Conservation (phyloP, 2,113 vertebrate species). For the Colaptes auratus region DNA sequence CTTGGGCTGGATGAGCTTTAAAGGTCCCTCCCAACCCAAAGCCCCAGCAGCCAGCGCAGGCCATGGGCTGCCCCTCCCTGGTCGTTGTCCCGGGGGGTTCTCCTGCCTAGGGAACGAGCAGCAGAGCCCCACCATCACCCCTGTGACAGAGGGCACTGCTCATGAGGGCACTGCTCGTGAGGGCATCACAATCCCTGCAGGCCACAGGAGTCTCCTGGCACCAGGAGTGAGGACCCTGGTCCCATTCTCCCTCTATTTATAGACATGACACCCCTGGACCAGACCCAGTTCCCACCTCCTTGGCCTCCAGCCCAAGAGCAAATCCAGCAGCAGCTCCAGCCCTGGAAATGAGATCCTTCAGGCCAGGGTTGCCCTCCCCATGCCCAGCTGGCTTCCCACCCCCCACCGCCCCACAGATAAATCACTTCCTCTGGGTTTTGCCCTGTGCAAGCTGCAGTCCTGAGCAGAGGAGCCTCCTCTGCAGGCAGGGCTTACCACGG, state of each 20-base stretch:
- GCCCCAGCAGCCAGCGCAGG: too few species aligned
- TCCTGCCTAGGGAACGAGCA: neutral
- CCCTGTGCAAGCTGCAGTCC: neutral
- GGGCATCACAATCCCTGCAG: fast-evolving
- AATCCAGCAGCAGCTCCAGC: neutral
- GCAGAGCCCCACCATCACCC: neutral
- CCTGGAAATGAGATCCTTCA: neutral
- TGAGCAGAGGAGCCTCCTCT: fast-evolving
- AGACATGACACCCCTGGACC: neutral
- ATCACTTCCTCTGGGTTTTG: fast-evolving
- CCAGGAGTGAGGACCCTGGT: neutral
- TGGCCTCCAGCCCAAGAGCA: neutral
- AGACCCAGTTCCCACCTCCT: neutral
- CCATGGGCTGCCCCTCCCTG: fast-evolving
- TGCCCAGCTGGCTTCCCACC: neutral
- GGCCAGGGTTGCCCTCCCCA: fast-evolving
- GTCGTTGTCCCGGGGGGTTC: neutral
- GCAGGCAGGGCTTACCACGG: fast-evolving
- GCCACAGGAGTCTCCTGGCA: fast-evolving
- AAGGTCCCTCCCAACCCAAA: neutral
- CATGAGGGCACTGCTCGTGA: fast-evolving
- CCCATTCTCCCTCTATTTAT: neutral
- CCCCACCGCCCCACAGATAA: neutral
- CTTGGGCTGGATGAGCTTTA: neutral
- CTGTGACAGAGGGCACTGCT: fast-evolving